phyloP scores from a whole-genome alignment of 2,888 invertebrate genomes.

The Atrina japonica region DNA sequence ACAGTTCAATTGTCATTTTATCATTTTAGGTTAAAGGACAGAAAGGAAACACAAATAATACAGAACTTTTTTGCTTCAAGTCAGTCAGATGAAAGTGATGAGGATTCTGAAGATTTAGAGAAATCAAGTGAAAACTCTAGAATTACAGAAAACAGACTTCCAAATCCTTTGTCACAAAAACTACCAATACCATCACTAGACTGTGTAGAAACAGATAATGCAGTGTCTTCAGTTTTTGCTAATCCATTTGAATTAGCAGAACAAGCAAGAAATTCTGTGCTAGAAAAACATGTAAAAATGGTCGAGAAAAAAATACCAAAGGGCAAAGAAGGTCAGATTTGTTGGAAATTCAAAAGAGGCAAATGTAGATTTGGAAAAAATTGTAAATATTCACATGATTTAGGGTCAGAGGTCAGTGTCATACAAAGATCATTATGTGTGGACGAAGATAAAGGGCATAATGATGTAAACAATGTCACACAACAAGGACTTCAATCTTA shows the following conservation, averaged over 20 bases:
- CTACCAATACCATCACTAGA: conserved; percentile 58
- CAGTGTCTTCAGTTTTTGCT: conserved; percentile 87
- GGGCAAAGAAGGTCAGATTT: conserved; percentile 89
- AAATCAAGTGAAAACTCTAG: background rate
- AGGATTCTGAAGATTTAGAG: conserved; percentile 30
- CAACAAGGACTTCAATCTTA: no score
- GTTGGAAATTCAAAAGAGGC: conserved; percentile 96
- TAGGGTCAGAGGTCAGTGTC: conserved; percentile 31
- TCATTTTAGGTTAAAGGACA: background rate
- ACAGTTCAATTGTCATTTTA: conserved; percentile 2
- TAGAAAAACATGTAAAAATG: conserved; percentile 97
- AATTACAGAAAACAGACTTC: conserved; percentile 11
- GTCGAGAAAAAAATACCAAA: conserved; percentile 82
- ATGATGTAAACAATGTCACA: no score
- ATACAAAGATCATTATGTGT: no score
- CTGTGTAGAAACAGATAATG: conserved; percentile 5
- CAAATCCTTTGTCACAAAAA: conserved; percentile 41
- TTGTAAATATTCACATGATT: conserved; percentile 95
- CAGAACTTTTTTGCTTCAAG: conserved; percentile 24
- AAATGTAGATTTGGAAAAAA: conserved; percentile 94
- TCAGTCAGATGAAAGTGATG: conserved; percentile 30
- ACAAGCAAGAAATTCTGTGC: conserved; percentile 90
- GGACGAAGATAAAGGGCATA: no score
- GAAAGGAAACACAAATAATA: background rate
- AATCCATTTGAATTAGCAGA: conserved; percentile 94